These are phyloP conservation scores for Argyrosomus regius DNA, from an alignment of 2,797 vertebrate genomes.

Conservation along the genomic window DNA sequence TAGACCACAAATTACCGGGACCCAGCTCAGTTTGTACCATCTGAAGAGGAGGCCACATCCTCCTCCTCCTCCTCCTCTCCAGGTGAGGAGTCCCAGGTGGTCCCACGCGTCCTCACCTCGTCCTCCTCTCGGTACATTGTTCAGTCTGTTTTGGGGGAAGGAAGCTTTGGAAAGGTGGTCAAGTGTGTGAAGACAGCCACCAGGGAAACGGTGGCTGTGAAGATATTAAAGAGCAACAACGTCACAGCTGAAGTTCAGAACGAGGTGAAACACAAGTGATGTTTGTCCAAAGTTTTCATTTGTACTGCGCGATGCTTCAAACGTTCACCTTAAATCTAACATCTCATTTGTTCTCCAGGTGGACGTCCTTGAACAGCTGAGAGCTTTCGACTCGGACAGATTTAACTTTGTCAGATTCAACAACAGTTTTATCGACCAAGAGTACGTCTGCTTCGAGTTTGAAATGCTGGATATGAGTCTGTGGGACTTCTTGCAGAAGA, in stretches of 20 bases:
- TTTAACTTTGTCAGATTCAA: constrained; percentile 28
- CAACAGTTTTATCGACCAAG: not conserved
- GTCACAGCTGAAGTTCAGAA: not conserved
- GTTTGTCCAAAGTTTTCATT: not conserved
- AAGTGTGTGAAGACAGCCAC: constrained; percentile 20
- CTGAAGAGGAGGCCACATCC: not conserved
- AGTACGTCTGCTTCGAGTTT: constrained; percentile 22
- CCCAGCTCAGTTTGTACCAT: not conserved
- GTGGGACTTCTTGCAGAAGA: not conserved
- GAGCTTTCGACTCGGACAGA: constrained; percentile 16
- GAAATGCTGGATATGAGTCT: constrained; percentile 39
- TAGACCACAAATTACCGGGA: not conserved
- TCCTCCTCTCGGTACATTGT: not conserved
- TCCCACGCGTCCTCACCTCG: not conserved
- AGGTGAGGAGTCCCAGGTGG: not conserved
- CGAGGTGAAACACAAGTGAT: constrained; percentile 1
- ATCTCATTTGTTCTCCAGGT: not conserved
- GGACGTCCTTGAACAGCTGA: constrained; percentile 12
- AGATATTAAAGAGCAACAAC: constrained; percentile 3
- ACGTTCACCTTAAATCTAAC: not conserved
- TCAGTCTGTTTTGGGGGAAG: constrained; percentile 3
- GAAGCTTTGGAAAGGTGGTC: constrained; percentile 17
- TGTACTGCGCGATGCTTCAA: not conserved
- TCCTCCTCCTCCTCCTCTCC: not conserved
- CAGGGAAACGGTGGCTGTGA: constrained; percentile 25